Conservation (phyloP, 1,140 invertebrate species). For the Zaprionus inermis region DNA sequence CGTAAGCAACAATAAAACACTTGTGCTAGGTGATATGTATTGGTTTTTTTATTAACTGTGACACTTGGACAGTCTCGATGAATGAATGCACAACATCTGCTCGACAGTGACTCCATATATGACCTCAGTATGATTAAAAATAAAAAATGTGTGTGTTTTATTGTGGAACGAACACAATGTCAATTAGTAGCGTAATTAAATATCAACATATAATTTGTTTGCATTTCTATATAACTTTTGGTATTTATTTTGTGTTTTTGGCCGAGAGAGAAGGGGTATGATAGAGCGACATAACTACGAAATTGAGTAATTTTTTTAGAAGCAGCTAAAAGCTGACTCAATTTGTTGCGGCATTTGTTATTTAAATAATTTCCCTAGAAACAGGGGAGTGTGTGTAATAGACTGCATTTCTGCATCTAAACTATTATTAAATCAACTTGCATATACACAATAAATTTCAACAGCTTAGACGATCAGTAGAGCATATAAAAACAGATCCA, state of each 20-base stretch:
- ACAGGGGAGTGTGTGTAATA: too few relatives aligned
- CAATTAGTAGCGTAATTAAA: slow-evolving; percentile 81
- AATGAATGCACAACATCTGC: slow-evolving; percentile 52
- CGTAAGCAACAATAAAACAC: slow-evolving; percentile 23
- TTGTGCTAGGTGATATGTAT: slow-evolving; percentile 32
- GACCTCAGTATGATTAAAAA: slow-evolving; percentile 57
- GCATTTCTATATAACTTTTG: slow-evolving; percentile 24
- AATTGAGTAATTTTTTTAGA: not conserved
- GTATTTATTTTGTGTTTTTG: too few relatives aligned
- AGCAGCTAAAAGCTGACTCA: too few relatives aligned
- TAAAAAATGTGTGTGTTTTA: slow-evolving; percentile 25
- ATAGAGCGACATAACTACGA: not conserved
- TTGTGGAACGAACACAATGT: slow-evolving; percentile 28
- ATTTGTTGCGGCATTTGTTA: too few relatives aligned
- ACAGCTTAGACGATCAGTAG: too few relatives aligned
- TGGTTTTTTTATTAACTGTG: slow-evolving; percentile 22
- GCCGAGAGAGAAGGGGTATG: not conserved
- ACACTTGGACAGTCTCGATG: slow-evolving; percentile 46
- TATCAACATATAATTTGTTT: slow-evolving; percentile 66
- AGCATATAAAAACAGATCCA: too few relatives aligned
- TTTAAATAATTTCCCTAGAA: too few relatives aligned
- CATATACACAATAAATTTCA: too few relatives aligned
- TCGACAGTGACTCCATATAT: slow-evolving; percentile 49
- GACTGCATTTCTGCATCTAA: too few relatives aligned
- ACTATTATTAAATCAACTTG: too few relatives aligned